Conservation (phyloP, 2,797 vertebrate species). For the Dromococcyx pavoninus region DNA sequence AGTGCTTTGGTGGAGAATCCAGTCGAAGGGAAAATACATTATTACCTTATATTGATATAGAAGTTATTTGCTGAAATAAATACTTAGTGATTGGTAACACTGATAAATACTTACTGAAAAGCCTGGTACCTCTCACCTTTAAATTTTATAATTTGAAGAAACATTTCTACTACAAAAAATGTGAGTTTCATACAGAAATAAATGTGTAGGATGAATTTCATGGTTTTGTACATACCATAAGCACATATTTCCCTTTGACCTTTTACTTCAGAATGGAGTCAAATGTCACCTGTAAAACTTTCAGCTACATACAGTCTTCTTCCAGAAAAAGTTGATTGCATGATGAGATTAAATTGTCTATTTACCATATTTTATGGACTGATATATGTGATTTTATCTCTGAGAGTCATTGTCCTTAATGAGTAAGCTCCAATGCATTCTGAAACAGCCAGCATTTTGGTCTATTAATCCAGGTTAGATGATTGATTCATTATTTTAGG, state of each 20-base stretch:
- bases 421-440: neutral
- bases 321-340: neutral
- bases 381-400: neutral
- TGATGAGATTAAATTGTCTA: neutral
- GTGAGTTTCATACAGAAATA: neutral
- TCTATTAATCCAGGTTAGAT: slow-evolving; percentile 32
- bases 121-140: neutral
- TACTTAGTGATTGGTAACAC: neutral
- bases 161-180: neutral
- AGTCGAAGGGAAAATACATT: neutral
- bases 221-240: neutral
- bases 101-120: neutral
- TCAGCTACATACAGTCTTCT: neutral
- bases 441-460: slow-evolving; percentile 15
- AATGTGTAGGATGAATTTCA: neutral
- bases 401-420: slow-evolving; percentile 28
- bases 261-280: neutral
- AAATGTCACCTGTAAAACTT: neutral
- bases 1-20: neutral
- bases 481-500: slow-evolving; percentile 39
- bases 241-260: neutral
- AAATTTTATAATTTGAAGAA: neutral
- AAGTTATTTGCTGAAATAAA: neutral
- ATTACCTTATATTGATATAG: neutral
- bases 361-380: slow-evolving; percentile 27